These are phyloP conservation scores for Scaptodrosophila latifasciaeformis DNA, from an alignment of 2,888 invertebrate species.

Conservation along the genomic window DNA sequence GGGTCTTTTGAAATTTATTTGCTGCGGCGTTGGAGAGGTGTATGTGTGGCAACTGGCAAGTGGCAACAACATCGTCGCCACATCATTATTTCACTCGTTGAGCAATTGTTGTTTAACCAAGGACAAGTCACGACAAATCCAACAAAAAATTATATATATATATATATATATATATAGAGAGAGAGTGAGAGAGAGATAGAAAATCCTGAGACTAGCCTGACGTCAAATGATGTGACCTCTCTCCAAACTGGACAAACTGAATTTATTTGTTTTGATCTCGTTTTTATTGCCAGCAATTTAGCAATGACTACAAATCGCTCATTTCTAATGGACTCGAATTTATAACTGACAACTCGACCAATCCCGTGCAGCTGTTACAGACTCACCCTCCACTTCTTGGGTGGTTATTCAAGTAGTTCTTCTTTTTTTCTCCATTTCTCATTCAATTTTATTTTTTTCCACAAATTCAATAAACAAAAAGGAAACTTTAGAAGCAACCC, in stretches of 20 bases:
- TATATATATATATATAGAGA: too few relatives aligned
- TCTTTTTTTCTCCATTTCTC: too few relatives aligned
- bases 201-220: conserved; percentile 2
- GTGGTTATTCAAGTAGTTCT: too few relatives aligned
- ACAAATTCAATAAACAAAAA: too few relatives aligned
- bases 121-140: too few relatives aligned
- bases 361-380: neutral
- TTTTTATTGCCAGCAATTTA: conserved; percentile 51
- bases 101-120: conserved; percentile 43
- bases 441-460: too few relatives aligned
- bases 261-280: conserved; percentile 47
- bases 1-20: conserved; percentile 11
- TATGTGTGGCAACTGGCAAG: conserved; percentile 18
- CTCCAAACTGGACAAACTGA: conserved; percentile 12
- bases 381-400: neutral
- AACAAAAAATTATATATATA: too few relatives aligned
- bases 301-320: conserved; percentile 52
- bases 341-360: conserved; percentile 6
- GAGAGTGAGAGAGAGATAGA: too few relatives aligned
- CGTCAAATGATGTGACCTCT: conserved; percentile 23
- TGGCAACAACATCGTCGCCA: conserved; percentile 42
- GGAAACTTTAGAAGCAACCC: too few relatives aligned
- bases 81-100: conserved; percentile 47
- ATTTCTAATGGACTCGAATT: conserved; percentile 49
- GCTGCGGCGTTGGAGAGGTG: conserved; percentile 11